These are phyloP conservation scores for Phalacrocorax brasilianus DNA, from an alignment of 2,113 vertebrate genomes.

Conservation along the genomic window DNA sequence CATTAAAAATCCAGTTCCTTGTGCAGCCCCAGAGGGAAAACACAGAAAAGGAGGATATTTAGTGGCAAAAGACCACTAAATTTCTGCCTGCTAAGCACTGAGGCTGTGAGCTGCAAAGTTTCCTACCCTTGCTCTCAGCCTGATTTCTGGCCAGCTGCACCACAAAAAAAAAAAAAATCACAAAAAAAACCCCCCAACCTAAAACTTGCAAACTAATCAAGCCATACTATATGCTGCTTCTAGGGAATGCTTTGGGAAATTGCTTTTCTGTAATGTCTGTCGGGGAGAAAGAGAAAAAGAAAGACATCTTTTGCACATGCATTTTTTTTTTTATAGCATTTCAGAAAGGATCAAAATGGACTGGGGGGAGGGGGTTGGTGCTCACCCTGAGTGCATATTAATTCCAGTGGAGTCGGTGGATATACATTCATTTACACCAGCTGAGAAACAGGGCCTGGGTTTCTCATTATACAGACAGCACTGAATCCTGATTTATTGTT, in stretches of 20 bases:
- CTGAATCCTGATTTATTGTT: neutral
- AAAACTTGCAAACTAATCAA: neutral
- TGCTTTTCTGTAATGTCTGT: neutral
- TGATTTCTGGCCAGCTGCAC: neutral
- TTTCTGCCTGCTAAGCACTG: neutral
- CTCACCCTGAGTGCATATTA: fast-evolving
- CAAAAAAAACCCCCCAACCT: neutral
- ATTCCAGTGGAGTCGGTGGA: neutral
- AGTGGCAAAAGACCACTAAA: neutral
- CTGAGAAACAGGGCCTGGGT: neutral
- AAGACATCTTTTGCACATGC: neutral
- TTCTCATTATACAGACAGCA: neutral
- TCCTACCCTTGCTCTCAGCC: neutral
- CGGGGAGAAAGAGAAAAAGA: neutral
- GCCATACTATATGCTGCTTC: neutral
- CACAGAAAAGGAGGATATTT: neutral
- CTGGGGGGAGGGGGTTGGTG: fast-evolving
- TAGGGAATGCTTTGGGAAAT: neutral
- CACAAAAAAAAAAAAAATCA: neutral
- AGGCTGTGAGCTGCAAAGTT: neutral
- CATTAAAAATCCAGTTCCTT: neutral
- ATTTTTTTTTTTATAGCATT: neutral
- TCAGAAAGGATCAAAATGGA: neutral
- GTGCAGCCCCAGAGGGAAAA: neutral
- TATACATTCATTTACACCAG: neutral